phyloP scores from a whole-genome alignment of 2,113 vertebrate species.

The Panthera leo region DNA sequence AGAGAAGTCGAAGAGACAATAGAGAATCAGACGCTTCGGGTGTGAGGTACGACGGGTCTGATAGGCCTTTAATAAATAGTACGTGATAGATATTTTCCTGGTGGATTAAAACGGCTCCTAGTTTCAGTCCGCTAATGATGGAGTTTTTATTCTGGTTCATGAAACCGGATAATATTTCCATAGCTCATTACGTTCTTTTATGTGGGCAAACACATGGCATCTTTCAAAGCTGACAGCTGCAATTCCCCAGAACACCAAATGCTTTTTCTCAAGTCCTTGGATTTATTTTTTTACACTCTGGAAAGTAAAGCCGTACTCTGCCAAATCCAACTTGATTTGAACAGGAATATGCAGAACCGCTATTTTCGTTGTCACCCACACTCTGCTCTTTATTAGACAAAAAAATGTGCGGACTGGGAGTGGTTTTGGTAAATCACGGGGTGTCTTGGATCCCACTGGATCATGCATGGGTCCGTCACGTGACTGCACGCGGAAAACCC shows the following conservation, averaged over 20 bases:
- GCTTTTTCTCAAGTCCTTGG: conserved; percentile 56
- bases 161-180: conserved; percentile 65
- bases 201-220: conserved; percentile 73
- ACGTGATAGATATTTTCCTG: neutral
- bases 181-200: conserved; percentile 68
- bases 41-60: neutral
- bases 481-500: neutral
- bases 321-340: neutral
- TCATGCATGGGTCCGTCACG: neutral
- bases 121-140: neutral
- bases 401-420: neutral
- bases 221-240: conserved; percentile 73
- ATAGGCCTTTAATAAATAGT: neutral
- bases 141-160: conserved; percentile 10
- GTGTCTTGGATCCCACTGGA: neutral
- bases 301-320: neutral
- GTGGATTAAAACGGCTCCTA: neutral
- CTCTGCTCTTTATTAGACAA: neutral
- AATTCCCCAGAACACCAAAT: conserved; percentile 55
- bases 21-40: fast-evolving
- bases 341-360: neutral
- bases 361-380: neutral
- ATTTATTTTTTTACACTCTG: conserved; percentile 56
- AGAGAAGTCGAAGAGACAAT: neutral
- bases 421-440: neutral